These are phyloP conservation scores for Ptiloglossa arizonensis DNA, from an alignment of 1,140 invertebrate species.

Conservation along the genomic window DNA sequence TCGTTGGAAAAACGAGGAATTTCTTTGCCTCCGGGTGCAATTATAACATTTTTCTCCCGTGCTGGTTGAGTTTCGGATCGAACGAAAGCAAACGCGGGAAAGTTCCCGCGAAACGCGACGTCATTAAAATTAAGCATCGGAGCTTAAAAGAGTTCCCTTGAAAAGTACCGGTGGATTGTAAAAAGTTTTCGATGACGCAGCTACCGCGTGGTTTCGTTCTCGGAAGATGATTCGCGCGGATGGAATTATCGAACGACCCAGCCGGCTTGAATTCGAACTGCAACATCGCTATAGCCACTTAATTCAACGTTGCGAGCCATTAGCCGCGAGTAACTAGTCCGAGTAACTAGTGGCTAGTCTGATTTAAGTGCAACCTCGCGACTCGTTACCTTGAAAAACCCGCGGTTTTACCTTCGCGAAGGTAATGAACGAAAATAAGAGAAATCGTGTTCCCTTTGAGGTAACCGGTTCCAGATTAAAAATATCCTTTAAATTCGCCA, in stretches of 20 bases:
- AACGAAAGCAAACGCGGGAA: not conserved
- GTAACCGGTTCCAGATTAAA: slow-evolving; percentile 49
- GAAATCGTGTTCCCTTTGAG: slow-evolving; percentile 9
- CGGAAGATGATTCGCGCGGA: not conserved
- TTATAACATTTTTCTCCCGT: no score
- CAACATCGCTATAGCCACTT: not conserved
- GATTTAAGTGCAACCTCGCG: slow-evolving; percentile 23
- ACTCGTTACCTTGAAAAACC: slow-evolving; percentile 11
- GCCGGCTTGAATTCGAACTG: not conserved
- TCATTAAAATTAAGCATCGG: not conserved
- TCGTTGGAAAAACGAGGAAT: no score
- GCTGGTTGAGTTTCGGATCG: no score
- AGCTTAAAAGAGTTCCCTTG: not conserved
- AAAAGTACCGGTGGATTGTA: not conserved
- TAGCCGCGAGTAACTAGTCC: slow-evolving; percentile 20
- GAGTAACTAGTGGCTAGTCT: slow-evolving; percentile 24
- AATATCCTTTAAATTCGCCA: slow-evolving; percentile 15
- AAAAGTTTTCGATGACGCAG: slow-evolving; percentile 5
- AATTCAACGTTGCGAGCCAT: slow-evolving; percentile 22
- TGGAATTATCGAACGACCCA: not conserved
- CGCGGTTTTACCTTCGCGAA: slow-evolving; percentile 24
- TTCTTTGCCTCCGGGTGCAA: no score
- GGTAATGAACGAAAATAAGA: slow-evolving; percentile 44
- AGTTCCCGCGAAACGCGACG: not conserved
- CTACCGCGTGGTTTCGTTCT: not conserved